Conservation (phyloP, 2,888 invertebrate genomes). For the Callyntrura guangdongensis region DNA sequence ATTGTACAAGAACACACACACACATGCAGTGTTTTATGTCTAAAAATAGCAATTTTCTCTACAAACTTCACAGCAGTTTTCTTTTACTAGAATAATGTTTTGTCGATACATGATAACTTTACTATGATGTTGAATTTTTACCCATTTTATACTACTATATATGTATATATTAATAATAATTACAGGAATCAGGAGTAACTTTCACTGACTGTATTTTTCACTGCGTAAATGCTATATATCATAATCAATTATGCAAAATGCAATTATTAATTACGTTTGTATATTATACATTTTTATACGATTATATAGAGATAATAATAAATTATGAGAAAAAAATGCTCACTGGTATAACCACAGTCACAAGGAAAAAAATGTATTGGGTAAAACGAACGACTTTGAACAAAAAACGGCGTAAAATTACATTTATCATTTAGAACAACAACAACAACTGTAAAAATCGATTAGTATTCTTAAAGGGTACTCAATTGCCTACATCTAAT, state of each 20-base stretch:
- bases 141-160: too few relatives aligned
- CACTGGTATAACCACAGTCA: constrained; percentile 75
- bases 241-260: constrained; percentile 16
- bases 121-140: neutral
- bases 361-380: constrained; percentile 42
- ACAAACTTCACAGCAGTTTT: neutral
- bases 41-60: constrained; percentile 3
- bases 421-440: constrained; percentile 5
- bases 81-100: constrained; percentile 22
- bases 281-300: neutral
- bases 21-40: neutral
- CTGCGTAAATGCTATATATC: constrained; percentile 52
- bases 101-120: neutral
- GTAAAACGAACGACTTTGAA: constrained; percentile 37
- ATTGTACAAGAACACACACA: constrained; percentile 27
- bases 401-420: constrained; percentile 41
- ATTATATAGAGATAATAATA: constrained; percentile 23
- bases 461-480: constrained; percentile 36
- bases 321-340: constrained; percentile 64
- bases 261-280: neutral
- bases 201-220: constrained; percentile 64
- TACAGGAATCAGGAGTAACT: constrained; percentile 64
- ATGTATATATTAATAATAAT: neutral
- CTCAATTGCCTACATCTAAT: constrained; percentile 38
- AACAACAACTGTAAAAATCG: constrained; percentile 47